Evolutionary conservation across 2,797 vertebrate genomes (phyloP).

Genomic region (Spatula clypeata): DNA sequence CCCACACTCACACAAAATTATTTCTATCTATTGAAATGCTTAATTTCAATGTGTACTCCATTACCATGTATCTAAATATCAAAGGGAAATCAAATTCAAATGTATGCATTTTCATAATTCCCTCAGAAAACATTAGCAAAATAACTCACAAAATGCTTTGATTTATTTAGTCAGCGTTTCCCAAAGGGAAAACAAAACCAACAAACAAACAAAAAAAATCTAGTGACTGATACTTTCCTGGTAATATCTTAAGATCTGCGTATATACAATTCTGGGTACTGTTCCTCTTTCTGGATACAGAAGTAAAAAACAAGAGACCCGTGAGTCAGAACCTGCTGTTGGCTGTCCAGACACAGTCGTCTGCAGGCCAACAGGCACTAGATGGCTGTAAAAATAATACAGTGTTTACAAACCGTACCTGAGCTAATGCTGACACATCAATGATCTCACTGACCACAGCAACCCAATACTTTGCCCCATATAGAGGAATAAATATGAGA

Average conservation of each 20-base stretch:
- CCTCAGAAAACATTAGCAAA: background rate
- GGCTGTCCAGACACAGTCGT: background rate
- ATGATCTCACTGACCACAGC: background rate
- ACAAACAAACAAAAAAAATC: background rate
- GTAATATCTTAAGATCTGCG: background rate
- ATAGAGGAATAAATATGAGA: background rate
- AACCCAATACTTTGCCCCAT: background rate
- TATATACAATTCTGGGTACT: background rate
- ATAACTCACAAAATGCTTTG: background rate
- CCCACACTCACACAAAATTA: background rate
- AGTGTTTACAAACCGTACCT: background rate
- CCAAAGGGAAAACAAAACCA: background rate
- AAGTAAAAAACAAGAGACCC: background rate
- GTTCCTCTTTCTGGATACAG: background rate
- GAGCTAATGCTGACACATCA: background rate
- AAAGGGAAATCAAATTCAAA: constrained; percentile 10
- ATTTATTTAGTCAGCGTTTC: background rate
- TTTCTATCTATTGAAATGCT: background rate
- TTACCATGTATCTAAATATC: background rate
- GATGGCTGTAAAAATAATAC: background rate
- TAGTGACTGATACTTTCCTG: background rate
- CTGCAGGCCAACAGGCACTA: accelerated
- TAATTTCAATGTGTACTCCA: background rate
- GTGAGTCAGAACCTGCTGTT: background rate
- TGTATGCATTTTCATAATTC: background rate